Evolutionary conservation across 1,140 invertebrate species (phyloP), one percentile per base, ranked within the genome.

Genomic region (Diorhabda elongata): DNA sequence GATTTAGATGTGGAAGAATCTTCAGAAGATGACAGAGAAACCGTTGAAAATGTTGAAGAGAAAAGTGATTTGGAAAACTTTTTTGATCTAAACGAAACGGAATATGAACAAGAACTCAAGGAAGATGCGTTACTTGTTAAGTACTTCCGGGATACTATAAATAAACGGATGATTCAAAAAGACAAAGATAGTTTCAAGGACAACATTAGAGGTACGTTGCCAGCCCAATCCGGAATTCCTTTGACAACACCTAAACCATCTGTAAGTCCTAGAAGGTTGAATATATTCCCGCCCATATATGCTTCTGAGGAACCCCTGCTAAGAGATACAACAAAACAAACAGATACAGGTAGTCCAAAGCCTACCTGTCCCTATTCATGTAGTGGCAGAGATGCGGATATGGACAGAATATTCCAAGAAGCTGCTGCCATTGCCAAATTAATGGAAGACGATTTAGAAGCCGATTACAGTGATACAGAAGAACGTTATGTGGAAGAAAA

Each of bases 181-280:
- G 61, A 66, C 41, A 42, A 62, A 5, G 64, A 61, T 1, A 44
- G 42, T 11, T 56, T 42, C 2, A 66, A 42, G 4, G 47, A 63
- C 42, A 57, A 68, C 6, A 11, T 66, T 3, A 9, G 59, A 26
- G 45, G 11, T 3, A 56, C 44, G 8, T 67, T 65, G 26, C 70
- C 73, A 44, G 73, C 73, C 0, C 42, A 59, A 26, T 61, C 62
- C 9, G 66, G 68, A 41, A 74, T 74, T 66, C 73, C 73, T 26
- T 60, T 74, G 41, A 74, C 73, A n/a, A 71, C 70, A 8, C 73
- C 73, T 2, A 69, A 63, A 56, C 61, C 44, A 8, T 66, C 60
- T 62, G 45, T 68, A 58, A 66, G 59, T 41, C 73, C 73, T 2
- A 71, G 60, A 42, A 56, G 73, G 42, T 11, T 58, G 4, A 64